phyloP scores from a whole-genome alignment of 1,140 invertebrate genomes.

The Cataglyphis hispanica region DNA sequence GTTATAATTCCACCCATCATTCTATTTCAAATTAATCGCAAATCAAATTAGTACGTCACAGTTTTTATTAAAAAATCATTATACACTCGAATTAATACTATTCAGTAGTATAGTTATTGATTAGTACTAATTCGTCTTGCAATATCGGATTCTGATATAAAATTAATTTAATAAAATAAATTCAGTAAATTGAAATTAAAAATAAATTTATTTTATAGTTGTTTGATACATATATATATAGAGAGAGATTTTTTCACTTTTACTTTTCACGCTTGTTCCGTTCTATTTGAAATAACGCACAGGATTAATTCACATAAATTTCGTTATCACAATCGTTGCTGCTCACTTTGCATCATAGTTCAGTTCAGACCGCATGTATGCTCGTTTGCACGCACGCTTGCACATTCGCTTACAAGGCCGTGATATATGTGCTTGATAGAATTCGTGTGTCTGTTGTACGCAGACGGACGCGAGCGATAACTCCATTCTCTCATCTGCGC shows the following conservation, averaged over 20 bases:
- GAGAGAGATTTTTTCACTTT: not conserved
- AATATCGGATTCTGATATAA: not conserved
- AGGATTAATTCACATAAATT: slow-evolving; percentile 30
- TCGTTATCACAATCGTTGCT: slow-evolving; percentile 10
- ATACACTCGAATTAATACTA: too few species aligned
- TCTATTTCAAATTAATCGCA: too few species aligned
- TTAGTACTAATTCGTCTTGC: not conserved
- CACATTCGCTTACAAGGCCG: slow-evolving; percentile 30
- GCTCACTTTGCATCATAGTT: slow-evolving; percentile 15
- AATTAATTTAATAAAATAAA: not conserved
- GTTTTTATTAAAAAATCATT: not conserved
- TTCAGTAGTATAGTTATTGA: too few species aligned
- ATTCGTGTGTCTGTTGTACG: slow-evolving; percentile 33
- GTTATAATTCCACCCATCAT: not conserved
- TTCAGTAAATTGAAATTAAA: too few species aligned
- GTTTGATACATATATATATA: too few species aligned
- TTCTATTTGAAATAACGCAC: not conserved
- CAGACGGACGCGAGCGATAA: slow-evolving; percentile 38
- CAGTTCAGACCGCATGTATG: not conserved
- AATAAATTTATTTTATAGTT: not conserved
- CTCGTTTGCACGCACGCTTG: slow-evolving; percentile 9
- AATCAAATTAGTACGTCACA: not conserved
- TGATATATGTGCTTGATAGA: slow-evolving; percentile 43
- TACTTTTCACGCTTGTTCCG: too few species aligned
- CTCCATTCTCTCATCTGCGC: slow-evolving; percentile 46